Conservation (phyloP, 1,140 invertebrate genomes). For the Augochlora pura region DNA sequence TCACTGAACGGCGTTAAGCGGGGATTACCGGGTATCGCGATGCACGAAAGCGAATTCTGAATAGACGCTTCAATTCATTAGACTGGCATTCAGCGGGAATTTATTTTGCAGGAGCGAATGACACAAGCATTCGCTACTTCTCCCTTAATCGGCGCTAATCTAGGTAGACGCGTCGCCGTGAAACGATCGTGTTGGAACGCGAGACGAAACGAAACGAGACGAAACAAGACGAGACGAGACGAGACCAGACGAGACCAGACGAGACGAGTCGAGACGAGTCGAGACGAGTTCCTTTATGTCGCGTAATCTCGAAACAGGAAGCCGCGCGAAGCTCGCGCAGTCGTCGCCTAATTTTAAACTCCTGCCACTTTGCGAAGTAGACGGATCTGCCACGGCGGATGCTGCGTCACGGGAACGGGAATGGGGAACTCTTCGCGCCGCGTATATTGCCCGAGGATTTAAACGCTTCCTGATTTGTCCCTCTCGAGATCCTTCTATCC, state of each 20-base stretch:
- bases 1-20: too few relatives aligned
- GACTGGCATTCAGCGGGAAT: neutral
- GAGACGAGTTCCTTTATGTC: neutral
- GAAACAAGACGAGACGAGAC: neutral
- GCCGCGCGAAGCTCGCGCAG: neutral
- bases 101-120: neutral
- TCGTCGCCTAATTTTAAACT: constrained; percentile 38
- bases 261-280: neutral
- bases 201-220: neutral
- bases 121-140: constrained; percentile 30
- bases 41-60: neutral
- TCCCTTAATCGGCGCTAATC: constrained; percentile 55
- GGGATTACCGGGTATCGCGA: too few relatives aligned
- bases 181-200: constrained; percentile 3
- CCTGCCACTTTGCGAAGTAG: constrained; percentile 17
- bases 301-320: neutral
- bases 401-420: neutral
- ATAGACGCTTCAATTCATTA: neutral
- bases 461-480: constrained; percentile 18
- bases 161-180: neutral
- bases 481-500: neutral
- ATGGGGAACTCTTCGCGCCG: neutral
- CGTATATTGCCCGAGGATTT: constrained; percentile 4
- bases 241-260: too few relatives aligned
- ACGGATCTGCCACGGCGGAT: neutral